Evolutionary conservation across 2,797 vertebrate species (phyloP).

Genomic region (Oreonectes daqikongensis): DNA sequence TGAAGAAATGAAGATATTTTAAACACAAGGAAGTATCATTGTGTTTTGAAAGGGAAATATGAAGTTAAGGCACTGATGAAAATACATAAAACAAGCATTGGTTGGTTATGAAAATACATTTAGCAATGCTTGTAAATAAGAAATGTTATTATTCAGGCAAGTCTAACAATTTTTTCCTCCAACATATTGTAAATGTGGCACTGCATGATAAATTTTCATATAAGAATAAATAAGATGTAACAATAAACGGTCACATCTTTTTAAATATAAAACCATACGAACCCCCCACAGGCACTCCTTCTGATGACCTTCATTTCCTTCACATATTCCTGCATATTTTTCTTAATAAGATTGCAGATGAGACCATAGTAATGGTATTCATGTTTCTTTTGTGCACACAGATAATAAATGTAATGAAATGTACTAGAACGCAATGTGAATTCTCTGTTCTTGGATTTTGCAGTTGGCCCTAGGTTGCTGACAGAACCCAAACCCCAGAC

Average conservation of each 20-base stretch:
- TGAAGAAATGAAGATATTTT: too few relatives aligned
- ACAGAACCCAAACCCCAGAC: constrained; percentile 82
- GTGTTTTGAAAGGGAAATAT: too few relatives aligned
- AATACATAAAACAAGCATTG: too few relatives aligned
- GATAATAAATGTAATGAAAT: neutral
- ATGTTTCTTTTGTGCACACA: neutral
- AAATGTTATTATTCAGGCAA: neutral
- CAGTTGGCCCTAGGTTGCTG: constrained; percentile 86
- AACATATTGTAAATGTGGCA: neutral
- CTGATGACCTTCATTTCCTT: neutral
- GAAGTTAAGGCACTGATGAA: too few relatives aligned
- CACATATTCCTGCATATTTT: neutral
- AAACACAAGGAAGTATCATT: too few relatives aligned
- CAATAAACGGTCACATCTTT: neutral
- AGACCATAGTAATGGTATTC: constrained; percentile 1
- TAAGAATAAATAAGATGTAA: neutral
- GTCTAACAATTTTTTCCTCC: neutral
- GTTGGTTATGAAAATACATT: neutral
- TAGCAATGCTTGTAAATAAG: neutral
- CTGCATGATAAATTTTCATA: neutral
- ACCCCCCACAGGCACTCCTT: neutral
- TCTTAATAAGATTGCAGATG: neutral
- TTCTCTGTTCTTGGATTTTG: constrained; percentile 19
- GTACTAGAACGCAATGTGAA: neutral
- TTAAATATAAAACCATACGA: neutral